A percentile compares a stretch with the other conserved stretches of the same genome.
phyloP scores from a whole-genome alignment of 2,888 invertebrate genomes.

The Corbicula japonica region DNA sequence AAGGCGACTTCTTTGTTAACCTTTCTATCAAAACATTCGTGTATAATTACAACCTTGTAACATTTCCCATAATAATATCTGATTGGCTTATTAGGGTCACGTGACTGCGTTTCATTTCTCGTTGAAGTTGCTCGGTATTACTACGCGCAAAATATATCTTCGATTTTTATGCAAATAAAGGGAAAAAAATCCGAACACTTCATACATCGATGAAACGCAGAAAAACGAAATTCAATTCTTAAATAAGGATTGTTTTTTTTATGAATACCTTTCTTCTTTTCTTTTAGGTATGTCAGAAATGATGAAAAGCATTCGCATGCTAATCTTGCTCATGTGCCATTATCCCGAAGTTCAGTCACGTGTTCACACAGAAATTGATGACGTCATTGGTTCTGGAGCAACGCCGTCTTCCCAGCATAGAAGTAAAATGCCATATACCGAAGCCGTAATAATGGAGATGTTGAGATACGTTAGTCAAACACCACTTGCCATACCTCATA shows the following conservation, averaged over 20 bases:
- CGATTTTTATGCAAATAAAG: too few relatives aligned
- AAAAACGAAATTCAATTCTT: background rate
- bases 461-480: slow-evolving; percentile 65
- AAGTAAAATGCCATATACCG: slow-evolving; percentile 60
- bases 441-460: slow-evolving; percentile 57
- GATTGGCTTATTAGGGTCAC: too few relatives aligned
- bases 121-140: too few relatives aligned
- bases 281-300: slow-evolving; percentile 54
- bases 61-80: too few relatives aligned
- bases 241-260: background rate
- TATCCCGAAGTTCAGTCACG: slow-evolving; percentile 51
- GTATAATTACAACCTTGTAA: too few relatives aligned
- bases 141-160: too few relatives aligned
- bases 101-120: too few relatives aligned
- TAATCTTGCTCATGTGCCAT: slow-evolving; percentile 54
- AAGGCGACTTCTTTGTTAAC: too few relatives aligned
- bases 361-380: slow-evolving; percentile 58
- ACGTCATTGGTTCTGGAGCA: slow-evolving; percentile 50
- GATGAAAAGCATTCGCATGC: slow-evolving; percentile 48
- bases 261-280: background rate
- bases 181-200: background rate
- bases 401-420: slow-evolving; percentile 34
- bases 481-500: slow-evolving; percentile 64
- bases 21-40: too few relatives aligned
- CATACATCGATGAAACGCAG: background rate